A percentile compares a stretch with the other conserved stretches of the same genome.
These are phyloP conservation scores for Pegea sp. DNA, from an alignment of 23 tunicate genomes.

Conservation along the genomic window DNA sequence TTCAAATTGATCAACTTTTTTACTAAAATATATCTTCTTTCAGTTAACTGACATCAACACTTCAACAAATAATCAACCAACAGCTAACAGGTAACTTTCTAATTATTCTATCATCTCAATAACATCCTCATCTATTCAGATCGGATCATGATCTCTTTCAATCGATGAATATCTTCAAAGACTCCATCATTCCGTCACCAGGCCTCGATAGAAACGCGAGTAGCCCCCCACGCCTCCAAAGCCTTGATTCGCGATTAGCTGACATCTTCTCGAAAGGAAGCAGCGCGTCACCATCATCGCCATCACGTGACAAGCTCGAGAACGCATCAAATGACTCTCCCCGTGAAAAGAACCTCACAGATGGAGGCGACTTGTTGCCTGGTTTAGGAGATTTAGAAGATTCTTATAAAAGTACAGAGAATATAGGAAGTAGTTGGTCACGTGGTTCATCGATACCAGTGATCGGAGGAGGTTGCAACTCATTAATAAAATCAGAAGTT, in stretches of 20 bases:
- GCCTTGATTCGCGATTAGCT: conserved; percentile 75
- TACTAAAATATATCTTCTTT: conserved; percentile 1
- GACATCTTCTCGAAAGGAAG: conserved; percentile 20
- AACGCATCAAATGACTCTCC: conserved; percentile 2
- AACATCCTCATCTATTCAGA: no score
- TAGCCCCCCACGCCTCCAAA: conserved; percentile 69
- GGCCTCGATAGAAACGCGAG: conserved; percentile 54
- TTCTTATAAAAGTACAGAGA: neutral
- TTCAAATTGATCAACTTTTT: no score
- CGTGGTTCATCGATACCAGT: conserved; percentile 67
- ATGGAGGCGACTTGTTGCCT: conserved; percentile 1
- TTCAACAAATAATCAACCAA: conserved; percentile 1
- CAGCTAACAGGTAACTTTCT: neutral
- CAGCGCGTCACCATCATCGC: conserved; percentile 11
- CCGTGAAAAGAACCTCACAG: neutral
- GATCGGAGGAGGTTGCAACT: conserved; percentile 34
- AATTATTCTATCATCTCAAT: no score
- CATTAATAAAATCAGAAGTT: neutral
- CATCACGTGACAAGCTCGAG: conserved; percentile 1
- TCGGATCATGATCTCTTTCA: no score
- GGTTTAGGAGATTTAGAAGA: conserved; percentile 12
- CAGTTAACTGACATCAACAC: conserved; percentile 2
- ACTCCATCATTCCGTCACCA: no score
- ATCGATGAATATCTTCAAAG: no score
- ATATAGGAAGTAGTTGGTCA: no score